Base-by-base conservation (phyloP, 2,888 invertebrate species). In the Polylopha cassiicola region DNA sequence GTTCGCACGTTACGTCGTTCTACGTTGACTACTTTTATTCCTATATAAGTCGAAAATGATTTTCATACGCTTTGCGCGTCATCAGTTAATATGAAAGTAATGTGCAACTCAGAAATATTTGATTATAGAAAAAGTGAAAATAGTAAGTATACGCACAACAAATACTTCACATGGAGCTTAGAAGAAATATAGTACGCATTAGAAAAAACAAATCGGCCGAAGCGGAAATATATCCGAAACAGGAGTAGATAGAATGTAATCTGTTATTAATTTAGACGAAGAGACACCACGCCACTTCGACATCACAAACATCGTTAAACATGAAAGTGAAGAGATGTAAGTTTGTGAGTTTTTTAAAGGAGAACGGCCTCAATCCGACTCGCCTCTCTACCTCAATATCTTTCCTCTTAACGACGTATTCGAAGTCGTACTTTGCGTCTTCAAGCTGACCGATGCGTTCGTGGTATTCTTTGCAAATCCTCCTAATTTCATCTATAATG, bases 351-450 rank as follows among this genome's bases (percentile, higher is more conserved):
- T 73, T 61, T 60, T 72, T 65, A 77, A 69, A 68, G 69, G 61
- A 65, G 67, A 71, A 68, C 70, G 65, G 63, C 59, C 63, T 57
- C 53, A 64, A 49, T 48, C 65, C 63, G 64, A 72, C 72, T 68
- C 60, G 58, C 69, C 65, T 73, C 78, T 89, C 90, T 93, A 98
- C 98, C 96, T 98, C 97, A 87, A 92, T 92, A 87, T 99, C 99
- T 93, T 99, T 99, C 90, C 94, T 94, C 89, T 95, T 95, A 87
- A 98, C 97, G 88, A 95, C 89, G 90, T 94, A 93, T 90, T 99
- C 99, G 91, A 98, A 91, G 91, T 99, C 99, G 89, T 94, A 99
- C 89, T 98, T 99, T 84, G 92, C 89, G 72, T 94, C 93, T 90
- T 98, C 98, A 89, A 98, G 91, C 65, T 87, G 85, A 82, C 77